Evolutionary conservation across 2,888 invertebrate species (phyloP).

Genomic region (Conops quadrifasciatus): DNA sequence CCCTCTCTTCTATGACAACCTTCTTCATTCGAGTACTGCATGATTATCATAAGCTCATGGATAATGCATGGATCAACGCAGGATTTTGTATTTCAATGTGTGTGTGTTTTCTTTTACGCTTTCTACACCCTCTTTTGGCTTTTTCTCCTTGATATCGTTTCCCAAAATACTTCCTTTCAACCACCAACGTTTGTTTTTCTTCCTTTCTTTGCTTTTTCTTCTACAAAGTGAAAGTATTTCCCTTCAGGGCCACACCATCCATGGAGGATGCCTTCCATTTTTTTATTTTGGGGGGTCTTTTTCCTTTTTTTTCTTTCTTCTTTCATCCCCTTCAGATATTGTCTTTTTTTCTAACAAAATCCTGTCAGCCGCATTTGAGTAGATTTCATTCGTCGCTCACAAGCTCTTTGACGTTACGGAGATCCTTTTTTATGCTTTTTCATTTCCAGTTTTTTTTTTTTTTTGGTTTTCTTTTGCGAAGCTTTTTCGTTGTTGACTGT

Average conservation of each 20-base stretch:
- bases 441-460: neutral
- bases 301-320: neutral
- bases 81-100: no score
- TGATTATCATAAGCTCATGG: neutral
- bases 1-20: no score
- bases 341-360: conserved; percentile 40
- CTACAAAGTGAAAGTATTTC: conserved; percentile 32
- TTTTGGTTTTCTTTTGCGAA: neutral
- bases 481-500: neutral
- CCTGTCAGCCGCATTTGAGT: conserved; percentile 55
- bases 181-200: neutral
- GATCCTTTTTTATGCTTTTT: neutral
- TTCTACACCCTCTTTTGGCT: neutral
- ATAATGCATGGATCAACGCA: neutral
- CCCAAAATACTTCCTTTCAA: neutral
- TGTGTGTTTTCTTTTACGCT: no score
- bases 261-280: no score
- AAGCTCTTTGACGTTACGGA: neutral
- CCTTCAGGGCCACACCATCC: no score
- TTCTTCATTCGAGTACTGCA: neutral
- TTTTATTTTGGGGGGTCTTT: conserved; percentile 22
- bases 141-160: neutral
- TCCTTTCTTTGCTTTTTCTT: no score
- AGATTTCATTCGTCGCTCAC: conserved; percentile 57
- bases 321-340: neutral